Percentiles rank a stretch among this genome's conserved stretches.
phyloP scores from a whole-genome alignment of 2,797 vertebrate species.

The Protonibea diacanthus region DNA sequence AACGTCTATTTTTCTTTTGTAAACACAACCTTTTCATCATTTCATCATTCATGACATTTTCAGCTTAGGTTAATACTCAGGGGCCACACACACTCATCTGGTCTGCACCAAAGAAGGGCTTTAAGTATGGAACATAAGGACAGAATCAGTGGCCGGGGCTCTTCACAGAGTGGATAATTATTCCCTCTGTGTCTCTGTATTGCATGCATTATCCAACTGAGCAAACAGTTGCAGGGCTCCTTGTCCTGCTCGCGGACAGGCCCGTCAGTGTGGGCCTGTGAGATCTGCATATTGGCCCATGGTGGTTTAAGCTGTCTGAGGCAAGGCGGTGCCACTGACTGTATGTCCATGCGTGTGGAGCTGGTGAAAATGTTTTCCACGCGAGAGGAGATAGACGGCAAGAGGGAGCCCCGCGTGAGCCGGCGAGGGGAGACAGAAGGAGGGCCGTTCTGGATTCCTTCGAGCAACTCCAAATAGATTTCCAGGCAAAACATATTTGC shows the following conservation, averaged over 20 bases:
- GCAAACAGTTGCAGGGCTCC: conserved; percentile 70
- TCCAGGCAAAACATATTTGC: conserved; percentile 91
- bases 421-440: conserved; percentile 88
- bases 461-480: conserved; percentile 90
- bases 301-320: conserved; percentile 73
- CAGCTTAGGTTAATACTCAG: not conserved
- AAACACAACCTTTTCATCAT: not conserved
- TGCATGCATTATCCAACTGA: conserved; percentile 73
- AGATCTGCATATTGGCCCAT: conserved; percentile 83
- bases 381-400: conserved; percentile 79
- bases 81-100: not conserved
- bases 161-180: conserved; percentile 64
- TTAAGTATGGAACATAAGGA: conserved; percentile 38
- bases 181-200: conserved; percentile 60
- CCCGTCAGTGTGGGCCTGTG: conserved; percentile 61
- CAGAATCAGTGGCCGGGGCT: conserved; percentile 38
- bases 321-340: conserved; percentile 64
- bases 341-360: conserved; percentile 73
- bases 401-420: conserved; percentile 74
- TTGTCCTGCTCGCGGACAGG: conserved; percentile 66
- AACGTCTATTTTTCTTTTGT: not conserved
- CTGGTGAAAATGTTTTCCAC: conserved; percentile 86
- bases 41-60: too few species aligned
- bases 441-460: conserved; percentile 90
- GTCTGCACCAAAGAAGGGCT: conserved; percentile 28